Evolutionary conservation across 35 echinoderm and acorn worm species (phyloP), one percentile per base, ranked within the genome.

Genomic region (Ptychodera flava): DNA sequence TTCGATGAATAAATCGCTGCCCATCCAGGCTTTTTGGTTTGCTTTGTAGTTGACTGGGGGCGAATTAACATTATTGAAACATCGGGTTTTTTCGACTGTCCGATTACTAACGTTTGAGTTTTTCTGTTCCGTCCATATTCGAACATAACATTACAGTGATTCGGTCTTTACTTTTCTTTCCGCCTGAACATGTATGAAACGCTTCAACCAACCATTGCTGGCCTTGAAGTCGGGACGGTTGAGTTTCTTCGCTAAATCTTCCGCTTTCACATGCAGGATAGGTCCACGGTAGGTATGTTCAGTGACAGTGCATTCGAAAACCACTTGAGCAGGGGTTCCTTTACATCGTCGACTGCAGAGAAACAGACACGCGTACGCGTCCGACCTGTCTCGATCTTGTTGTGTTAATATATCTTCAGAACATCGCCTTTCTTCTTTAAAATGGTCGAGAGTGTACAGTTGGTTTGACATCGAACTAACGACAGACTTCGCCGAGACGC

Each of bases 1-100:
- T 16, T 32, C 1, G 16, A 31, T 80, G 85, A 86, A 86, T 31
- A 35, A n/a, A 22, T 86, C 85, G 31, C 35, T 77, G 29, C 79
- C 85, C 85, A 86, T 86, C 85, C 85, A 86, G 6, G 85, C 37
- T 31, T 86, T 86, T 37, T 33, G 31, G 37, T 86, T 86, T 75
- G 85, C 85, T 78, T n/a, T 10, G 31, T 86, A 79, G 28, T n/a
- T 28, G 36, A 86, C 85, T 16, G 85, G 85, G 27, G 78, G 85
- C 1, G 37, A 86, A 16, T 2, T n/a, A 28, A 86, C n/a, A n/a
- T 86, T 86, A 22, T 86, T 86, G 37, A 86, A 78, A 16, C 31
- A 86, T 30, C 85, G 76, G 85, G 85, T 16, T 86, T 86, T 78
- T 86, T 86, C 1, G 76, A 1, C 30, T 86, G 79, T 1, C 82